phyloP scores from a whole-genome alignment of 2,113 vertebrate species.

The Melanotaenia duboulayi region DNA sequence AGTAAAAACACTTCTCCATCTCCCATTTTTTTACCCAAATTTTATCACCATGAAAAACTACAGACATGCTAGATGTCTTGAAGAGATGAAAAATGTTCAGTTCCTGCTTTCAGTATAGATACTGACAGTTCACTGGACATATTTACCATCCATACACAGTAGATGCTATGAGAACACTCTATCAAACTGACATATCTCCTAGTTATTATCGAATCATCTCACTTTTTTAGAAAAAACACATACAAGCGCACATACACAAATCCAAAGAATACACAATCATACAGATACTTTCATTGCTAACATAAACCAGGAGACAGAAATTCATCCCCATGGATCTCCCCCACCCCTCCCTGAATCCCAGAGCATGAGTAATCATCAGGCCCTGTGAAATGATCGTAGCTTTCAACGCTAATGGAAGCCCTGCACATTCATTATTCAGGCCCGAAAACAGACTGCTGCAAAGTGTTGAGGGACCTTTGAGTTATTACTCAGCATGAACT shows the following conservation, averaged over 20 bases:
- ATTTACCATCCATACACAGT: constrained; percentile 5
- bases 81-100: constrained; percentile 45
- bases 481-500: constrained; percentile 72
- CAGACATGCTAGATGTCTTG: constrained; percentile 20
- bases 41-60: background rate
- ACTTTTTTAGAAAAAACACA: constrained; percentile 10
- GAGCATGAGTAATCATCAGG: constrained; percentile 72
- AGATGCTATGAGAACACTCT: constrained; percentile 26
- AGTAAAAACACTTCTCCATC: constrained; percentile 17
- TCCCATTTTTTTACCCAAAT: constrained; percentile 14
- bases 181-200: background rate
- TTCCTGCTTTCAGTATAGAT: constrained; percentile 45
- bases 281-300: constrained; percentile 27
- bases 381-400: constrained; percentile 76
- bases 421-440: constrained; percentile 82
- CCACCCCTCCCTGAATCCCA: constrained; percentile 47
- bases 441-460: constrained; percentile 74
- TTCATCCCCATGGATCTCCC: constrained; percentile 42
- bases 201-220: background rate
- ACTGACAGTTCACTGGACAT: constrained; percentile 17
- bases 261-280: constrained; percentile 3
- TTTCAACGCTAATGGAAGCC: constrained; percentile 82
- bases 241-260: background rate
- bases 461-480: constrained; percentile 70
- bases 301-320: constrained; percentile 32